These are phyloP conservation scores for Gambusia yucatana DNA, from an alignment of 2,797 vertebrate species.

Conservation along the genomic window DNA sequence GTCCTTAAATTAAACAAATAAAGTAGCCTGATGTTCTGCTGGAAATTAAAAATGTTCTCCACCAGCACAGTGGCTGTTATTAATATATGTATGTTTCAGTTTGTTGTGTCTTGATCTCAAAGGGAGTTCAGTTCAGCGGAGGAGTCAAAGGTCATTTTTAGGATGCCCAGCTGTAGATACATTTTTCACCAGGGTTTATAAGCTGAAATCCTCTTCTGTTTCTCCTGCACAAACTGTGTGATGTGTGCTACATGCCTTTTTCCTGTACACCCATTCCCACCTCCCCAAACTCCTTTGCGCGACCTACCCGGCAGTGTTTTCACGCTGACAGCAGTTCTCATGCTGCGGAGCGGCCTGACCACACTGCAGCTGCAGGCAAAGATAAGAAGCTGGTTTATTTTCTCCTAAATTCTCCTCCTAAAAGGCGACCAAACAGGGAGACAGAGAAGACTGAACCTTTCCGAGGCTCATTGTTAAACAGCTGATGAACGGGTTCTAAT, in stretches of 20 bases:
- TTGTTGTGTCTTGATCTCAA: conserved; percentile 25
- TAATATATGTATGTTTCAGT: conserved; percentile 13
- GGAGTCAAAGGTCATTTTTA: conserved; percentile 35
- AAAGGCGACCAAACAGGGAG: conserved; percentile 48
- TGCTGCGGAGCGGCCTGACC: conserved; percentile 51
- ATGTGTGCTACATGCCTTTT: conserved; percentile 22
- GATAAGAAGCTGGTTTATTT: conserved; percentile 74
- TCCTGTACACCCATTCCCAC: conserved; percentile 22
- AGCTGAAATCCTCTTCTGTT: conserved; percentile 14
- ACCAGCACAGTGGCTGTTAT: not conserved
- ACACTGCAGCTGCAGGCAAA: conserved; percentile 67
- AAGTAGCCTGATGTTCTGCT: too few relatives aligned
- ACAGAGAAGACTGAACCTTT: conserved; percentile 30
- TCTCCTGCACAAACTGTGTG: conserved; percentile 13
- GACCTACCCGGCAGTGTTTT: conserved; percentile 53
- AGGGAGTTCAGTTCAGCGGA: not conserved
- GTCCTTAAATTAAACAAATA: too few relatives aligned
- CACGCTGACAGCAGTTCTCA: conserved; percentile 59
- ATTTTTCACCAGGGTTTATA: not conserved
- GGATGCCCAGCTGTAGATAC: conserved; percentile 1
- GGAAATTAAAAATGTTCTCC: too few relatives aligned
- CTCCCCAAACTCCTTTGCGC: conserved; percentile 34
- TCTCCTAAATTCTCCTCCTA: conserved; percentile 53
- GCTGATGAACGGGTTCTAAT: conserved; percentile 53
- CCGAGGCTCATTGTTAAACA: conserved; percentile 56